Conservation (phyloP, 2,888 invertebrate genomes). For the Cephalotes varians region DNA sequence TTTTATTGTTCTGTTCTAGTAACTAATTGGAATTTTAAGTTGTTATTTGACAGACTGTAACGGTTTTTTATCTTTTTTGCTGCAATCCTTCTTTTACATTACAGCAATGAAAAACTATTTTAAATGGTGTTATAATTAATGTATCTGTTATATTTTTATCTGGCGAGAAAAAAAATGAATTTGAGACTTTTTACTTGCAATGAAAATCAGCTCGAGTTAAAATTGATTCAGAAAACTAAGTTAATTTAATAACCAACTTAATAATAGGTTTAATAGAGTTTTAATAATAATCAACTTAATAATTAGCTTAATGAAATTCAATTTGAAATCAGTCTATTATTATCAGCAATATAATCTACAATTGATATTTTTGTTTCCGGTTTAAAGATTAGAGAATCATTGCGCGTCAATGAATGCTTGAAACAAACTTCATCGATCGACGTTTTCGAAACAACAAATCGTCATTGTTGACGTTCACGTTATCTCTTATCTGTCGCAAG, state of each 20-base stretch:
- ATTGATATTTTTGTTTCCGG: neutral
- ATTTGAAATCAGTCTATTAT: neutral
- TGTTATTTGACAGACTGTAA: neutral
- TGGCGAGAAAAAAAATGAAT: neutral
- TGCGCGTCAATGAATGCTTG: neutral
- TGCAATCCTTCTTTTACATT: neutral
- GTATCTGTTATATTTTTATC: neutral
- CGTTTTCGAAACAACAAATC: neutral
- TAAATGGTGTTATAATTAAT: neutral
- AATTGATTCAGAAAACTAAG: neutral
- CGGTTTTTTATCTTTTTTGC: neutral
- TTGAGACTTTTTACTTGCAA: neutral
- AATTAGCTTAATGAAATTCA: neutral
- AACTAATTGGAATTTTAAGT: neutral
- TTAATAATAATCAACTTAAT: no score
- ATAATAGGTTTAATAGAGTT: no score
- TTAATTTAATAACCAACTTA: no score
- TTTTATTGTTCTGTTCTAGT: neutral
- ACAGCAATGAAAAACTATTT: neutral
- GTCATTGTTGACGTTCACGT: neutral
- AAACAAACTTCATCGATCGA: neutral
- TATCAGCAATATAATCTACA: neutral
- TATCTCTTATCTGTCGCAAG: constrained; percentile 1
- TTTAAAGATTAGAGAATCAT: neutral
- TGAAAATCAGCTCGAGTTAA: neutral